phyloP scores from a whole-genome alignment of 35 echinoderm and acorn worm genomes.

The Heliocidaris tuberculata region DNA sequence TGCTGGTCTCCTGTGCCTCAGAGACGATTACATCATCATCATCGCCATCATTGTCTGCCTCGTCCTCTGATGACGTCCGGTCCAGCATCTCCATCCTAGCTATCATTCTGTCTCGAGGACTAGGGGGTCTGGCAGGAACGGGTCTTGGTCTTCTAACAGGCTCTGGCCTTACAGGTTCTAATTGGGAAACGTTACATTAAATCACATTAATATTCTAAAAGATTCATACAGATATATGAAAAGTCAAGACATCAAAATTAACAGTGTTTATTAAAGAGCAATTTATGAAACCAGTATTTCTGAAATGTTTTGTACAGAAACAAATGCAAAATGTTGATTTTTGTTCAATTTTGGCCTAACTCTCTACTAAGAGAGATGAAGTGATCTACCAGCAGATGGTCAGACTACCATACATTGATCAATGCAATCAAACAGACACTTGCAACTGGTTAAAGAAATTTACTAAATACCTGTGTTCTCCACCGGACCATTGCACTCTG shows the following conservation, averaged over 20 bases:
- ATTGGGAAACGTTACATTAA: neutral
- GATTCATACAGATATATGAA: no score
- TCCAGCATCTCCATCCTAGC: slow-evolving; percentile 47
- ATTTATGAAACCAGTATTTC: no score
- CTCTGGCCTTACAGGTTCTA: neutral
- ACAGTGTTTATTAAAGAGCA: no score
- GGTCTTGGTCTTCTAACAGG: neutral
- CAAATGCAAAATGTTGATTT: no score
- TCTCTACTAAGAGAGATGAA: no score
- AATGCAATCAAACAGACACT: no score
- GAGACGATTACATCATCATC: neutral
- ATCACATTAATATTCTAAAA: no score
- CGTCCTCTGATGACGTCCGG: slow-evolving; percentile 35
- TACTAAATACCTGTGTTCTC: slow-evolving; percentile 24
- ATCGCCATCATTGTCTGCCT: neutral
- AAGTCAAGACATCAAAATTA: no score
- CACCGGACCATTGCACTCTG: slow-evolving; percentile 22
- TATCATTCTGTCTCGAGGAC: neutral
- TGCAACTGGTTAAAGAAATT: neutral
- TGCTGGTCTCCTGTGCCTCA: neutral
- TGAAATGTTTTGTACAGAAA: no score
- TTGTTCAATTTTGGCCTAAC: no score
- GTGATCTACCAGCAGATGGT: no score
- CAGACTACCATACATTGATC: no score
- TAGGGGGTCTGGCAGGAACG: neutral